A percentile compares a stretch with the other conserved stretches of the same genome.
Conservation (phyloP, 2,113 vertebrate species). For the Ceuthmochares aereus region DNA sequence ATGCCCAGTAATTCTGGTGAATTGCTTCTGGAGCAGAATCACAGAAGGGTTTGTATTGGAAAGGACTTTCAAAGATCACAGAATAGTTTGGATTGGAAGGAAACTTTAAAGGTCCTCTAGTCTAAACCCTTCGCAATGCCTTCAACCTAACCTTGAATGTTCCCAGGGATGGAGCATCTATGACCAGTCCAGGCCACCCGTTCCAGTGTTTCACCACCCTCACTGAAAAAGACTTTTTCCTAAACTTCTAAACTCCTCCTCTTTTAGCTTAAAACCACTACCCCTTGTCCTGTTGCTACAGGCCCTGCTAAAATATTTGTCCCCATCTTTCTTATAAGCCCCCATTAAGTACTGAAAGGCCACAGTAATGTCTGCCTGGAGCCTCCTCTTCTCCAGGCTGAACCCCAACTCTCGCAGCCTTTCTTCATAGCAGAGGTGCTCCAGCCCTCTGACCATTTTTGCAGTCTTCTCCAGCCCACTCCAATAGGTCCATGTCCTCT, state of each 20-base stretch:
- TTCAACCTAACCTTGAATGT: not conserved
- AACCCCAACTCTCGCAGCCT: not conserved
- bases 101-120: not conserved
- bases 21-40: not conserved
- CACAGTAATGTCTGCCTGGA: fast-evolving
- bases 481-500: not conserved
- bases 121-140: not conserved
- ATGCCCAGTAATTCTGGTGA: not conserved
- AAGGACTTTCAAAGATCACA: not conserved
- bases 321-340: not conserved
- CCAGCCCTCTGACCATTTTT: not conserved
- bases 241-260: not conserved
- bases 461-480: fast-evolving
- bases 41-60: not conserved
- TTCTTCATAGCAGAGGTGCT: not conserved
- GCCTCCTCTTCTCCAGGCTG: not conserved
- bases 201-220: not conserved
- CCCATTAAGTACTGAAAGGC: not conserved
- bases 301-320: not conserved
- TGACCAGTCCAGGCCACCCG: not conserved
- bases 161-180: not conserved
- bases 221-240: not conserved
- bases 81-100: not conserved
- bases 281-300: not conserved
- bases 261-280: not conserved